Percentiles rank a stretch among this genome's conserved stretches.
Evolutionary conservation across 2,797 vertebrate species (phyloP).

Genomic region (Eospalax fontanierii): DNA sequence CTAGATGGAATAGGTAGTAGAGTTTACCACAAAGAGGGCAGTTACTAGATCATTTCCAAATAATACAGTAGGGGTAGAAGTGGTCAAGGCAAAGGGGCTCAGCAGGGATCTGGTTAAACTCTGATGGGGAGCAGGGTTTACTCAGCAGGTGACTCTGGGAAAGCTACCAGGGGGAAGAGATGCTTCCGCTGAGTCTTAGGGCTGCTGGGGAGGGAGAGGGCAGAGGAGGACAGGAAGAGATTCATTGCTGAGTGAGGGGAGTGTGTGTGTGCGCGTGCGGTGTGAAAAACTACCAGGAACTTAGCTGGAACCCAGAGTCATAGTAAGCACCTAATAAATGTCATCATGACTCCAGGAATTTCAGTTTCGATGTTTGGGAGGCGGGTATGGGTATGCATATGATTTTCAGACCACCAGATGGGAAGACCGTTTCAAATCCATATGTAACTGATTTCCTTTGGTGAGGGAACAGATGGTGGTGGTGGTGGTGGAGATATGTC

Average conservation of each 20-base stretch:
- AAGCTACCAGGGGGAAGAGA: not conserved
- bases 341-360: not conserved
- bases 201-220: not conserved
- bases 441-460: not conserved
- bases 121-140: not conserved
- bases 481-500: not conserved
- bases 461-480: rapidly evolving
- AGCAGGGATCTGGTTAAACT: not conserved
- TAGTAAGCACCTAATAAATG: not conserved
- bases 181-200: not conserved
- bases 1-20: not conserved
- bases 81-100: not conserved
- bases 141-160: not conserved
- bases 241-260: not conserved
- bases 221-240: not conserved
- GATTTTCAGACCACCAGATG: not conserved
- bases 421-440: not conserved
- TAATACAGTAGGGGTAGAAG: not conserved
- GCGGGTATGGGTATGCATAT: not conserved
- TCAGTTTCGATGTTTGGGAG: not conserved
- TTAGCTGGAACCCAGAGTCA: not conserved
- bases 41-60: not conserved
- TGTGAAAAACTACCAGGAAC: not conserved
- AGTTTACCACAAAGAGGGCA: not conserved
- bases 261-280: rapidly evolving